Conservation (phyloP, 1,140 invertebrate genomes). For the Apis cerana region DNA sequence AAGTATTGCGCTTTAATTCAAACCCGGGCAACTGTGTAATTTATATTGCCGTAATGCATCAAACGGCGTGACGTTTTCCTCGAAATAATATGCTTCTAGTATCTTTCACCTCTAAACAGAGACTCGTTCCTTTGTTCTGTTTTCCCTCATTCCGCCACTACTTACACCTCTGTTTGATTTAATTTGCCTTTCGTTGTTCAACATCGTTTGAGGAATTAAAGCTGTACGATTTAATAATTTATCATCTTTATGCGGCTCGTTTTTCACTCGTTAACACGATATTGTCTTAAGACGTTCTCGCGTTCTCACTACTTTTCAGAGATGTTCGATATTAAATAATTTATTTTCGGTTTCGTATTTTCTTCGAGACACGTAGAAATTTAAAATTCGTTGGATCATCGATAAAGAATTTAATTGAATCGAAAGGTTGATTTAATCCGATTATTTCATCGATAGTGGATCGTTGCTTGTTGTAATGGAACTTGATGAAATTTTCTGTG, state of each 20-base stretch:
- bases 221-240: conserved; percentile 37
- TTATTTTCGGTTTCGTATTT: neutral
- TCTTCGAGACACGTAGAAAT: too few species aligned
- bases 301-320: neutral
- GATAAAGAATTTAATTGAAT: neutral
- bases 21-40: conserved; percentile 63
- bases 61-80: conserved; percentile 60
- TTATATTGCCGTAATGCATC: conserved; percentile 72
- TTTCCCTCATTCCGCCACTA: neutral
- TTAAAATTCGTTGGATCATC: too few species aligned
- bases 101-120: conserved; percentile 32
- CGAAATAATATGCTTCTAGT: conserved; percentile 55
- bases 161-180: conserved; percentile 16
- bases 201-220: conserved; percentile 19
- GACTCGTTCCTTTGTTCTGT: conserved; percentile 45
- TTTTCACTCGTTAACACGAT: neutral
- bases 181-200: conserved; percentile 40
- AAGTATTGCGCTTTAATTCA: conserved; percentile 54
- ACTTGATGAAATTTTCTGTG: neutral
- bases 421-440: too few species aligned
- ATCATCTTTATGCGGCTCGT: neutral
- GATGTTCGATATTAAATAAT: conserved; percentile 26
- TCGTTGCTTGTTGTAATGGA: neutral
- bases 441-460: neutral
- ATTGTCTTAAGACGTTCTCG: conserved; percentile 1